These are phyloP conservation scores for Oreocharis arfaki DNA, from an alignment of 2,113 vertebrate species.

Conservation along the genomic window DNA sequence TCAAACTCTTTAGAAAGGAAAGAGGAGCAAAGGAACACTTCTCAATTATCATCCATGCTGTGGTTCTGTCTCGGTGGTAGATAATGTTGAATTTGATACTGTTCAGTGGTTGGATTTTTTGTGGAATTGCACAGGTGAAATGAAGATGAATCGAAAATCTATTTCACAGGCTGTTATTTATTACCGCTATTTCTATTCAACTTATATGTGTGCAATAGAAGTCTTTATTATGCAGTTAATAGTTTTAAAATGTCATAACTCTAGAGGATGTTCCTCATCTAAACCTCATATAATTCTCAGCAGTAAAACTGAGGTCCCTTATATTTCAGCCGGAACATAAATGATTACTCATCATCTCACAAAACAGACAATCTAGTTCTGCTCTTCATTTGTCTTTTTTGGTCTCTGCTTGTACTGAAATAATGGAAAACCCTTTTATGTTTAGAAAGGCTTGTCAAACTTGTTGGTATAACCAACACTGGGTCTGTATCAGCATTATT, in stretches of 20 bases:
- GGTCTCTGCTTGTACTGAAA: not conserved
- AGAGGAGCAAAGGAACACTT: not conserved
- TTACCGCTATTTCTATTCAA: not conserved
- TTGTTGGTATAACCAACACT: not conserved
- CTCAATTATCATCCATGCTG: not conserved
- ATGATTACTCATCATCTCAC: not conserved
- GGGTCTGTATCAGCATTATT: not conserved
- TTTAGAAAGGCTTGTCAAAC: not conserved
- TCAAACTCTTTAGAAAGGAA: not conserved
- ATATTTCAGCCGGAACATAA: not conserved
- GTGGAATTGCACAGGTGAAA: not conserved
- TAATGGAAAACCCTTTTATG: not conserved
- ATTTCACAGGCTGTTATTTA: not conserved
- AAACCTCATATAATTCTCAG: not conserved
- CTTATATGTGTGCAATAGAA: not conserved
- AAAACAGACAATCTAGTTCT: not conserved
- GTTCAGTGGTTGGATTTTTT: not conserved
- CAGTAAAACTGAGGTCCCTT: not conserved
- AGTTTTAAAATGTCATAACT: not conserved
- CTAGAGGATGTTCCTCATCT: not conserved
- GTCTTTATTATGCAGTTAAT: not conserved
- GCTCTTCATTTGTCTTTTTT: not conserved
- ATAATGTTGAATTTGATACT: not conserved
- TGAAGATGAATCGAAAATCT: not conserved
- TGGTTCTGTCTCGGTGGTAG: not conserved